A percentile compares a stretch with the other conserved stretches of the same genome.
Conservation (phyloP, 2,797 vertebrate species). For the Manis crassicaudata region DNA sequence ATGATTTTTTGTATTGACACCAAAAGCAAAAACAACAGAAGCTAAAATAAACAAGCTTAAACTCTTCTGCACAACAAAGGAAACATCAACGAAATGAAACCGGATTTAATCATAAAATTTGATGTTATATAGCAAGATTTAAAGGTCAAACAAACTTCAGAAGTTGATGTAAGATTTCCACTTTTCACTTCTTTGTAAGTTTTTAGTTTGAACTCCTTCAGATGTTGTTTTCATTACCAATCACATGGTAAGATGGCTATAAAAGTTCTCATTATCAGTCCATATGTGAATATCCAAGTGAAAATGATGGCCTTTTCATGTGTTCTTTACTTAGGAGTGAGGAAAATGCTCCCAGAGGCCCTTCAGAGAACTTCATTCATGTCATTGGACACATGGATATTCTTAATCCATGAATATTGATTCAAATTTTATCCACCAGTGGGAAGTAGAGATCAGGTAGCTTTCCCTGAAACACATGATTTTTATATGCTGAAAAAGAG, state of each 20-base stretch:
- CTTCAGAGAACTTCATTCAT: background rate
- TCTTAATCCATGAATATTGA: constrained; percentile 14
- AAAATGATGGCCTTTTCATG: background rate
- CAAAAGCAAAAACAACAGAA: no score
- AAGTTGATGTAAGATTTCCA: background rate
- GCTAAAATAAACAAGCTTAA: no score
- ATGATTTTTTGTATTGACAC: no score
- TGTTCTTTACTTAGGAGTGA: background rate
- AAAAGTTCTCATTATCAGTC: background rate
- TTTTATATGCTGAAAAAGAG: background rate
- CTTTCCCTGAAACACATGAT: background rate
- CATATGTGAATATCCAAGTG: background rate
- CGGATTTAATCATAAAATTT: background rate
- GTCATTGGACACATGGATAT: background rate
- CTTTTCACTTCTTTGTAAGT: background rate
- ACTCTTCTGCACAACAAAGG: no score
- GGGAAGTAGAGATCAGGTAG: background rate
- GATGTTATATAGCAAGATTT: background rate
- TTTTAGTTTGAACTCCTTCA: background rate
- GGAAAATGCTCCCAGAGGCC: background rate
- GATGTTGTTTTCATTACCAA: background rate
- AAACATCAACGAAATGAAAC: background rate
- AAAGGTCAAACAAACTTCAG: background rate
- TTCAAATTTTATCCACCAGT: background rate
- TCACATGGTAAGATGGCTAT: background rate